A percentile compares a stretch with the other conserved stretches of the same genome.
Conservation (phyloP, 1,140 invertebrate species). For the Drosophila aff. region DNA sequence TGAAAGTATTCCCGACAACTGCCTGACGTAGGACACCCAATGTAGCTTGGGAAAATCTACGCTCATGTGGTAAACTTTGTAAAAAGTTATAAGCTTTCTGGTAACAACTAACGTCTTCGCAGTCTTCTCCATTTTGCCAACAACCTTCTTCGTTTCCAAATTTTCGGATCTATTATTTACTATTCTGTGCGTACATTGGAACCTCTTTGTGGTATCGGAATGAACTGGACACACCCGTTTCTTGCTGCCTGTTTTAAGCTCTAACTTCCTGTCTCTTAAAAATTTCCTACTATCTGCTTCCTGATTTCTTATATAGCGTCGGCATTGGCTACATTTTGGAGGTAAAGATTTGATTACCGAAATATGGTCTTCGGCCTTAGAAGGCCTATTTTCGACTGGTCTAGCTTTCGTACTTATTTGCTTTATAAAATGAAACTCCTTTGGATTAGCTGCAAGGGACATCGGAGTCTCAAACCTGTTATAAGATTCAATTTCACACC, state of each 20-base stretch:
- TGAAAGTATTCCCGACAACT: not conserved
- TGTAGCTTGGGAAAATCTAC: constrained; percentile 8
- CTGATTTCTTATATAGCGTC: not conserved
- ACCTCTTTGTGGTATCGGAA: not conserved
- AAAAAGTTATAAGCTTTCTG: not conserved
- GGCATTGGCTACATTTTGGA: not conserved
- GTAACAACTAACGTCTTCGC: not conserved
- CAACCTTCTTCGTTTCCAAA: not conserved
- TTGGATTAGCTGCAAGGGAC: not conserved
- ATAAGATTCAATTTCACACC: not conserved
- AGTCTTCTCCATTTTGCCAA: too few relatives aligned
- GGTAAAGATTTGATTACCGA: not conserved
- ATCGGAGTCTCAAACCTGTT: not conserved
- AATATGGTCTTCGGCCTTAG: too few relatives aligned
- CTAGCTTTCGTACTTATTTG: not conserved
- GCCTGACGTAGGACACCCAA: constrained; percentile 8
- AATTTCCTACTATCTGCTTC: too few relatives aligned
- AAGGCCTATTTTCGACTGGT: not conserved
- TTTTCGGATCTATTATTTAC: not conserved
- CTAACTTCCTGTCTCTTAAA: not conserved
- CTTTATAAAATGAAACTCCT: too few relatives aligned
- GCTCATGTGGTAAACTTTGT: constrained; percentile 17
- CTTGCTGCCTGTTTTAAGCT: not conserved
- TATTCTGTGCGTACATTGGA: too few relatives aligned
- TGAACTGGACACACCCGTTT: not conserved